Conservation (phyloP, 2,797 vertebrate genomes). For the Sphenopsis melanotis region DNA sequence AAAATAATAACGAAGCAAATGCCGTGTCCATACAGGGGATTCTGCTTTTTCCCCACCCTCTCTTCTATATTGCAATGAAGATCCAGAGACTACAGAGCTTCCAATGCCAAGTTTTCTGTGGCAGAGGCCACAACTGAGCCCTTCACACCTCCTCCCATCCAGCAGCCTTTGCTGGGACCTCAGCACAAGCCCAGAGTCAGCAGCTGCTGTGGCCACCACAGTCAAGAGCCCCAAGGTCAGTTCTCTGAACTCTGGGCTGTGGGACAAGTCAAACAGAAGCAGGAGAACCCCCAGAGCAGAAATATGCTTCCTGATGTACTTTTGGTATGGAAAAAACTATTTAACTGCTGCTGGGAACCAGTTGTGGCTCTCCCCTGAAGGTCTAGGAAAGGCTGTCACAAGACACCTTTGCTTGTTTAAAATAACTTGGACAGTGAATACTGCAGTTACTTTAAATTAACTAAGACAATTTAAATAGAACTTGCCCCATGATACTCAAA, state of each 20-base stretch:
- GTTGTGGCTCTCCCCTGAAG: neutral
- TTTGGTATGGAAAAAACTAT: neutral
- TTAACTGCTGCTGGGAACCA: neutral
- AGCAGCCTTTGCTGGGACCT: neutral
- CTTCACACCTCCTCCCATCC: neutral
- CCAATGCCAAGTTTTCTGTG: neutral
- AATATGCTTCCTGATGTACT: neutral
- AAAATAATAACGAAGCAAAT: neutral
- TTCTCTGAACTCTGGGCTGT: neutral
- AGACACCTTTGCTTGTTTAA: neutral
- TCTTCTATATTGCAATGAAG: neutral
- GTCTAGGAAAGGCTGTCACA: neutral
- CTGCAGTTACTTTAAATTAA: neutral
- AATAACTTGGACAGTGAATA: neutral
- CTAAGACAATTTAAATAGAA: neutral
- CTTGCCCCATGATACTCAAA: neutral
- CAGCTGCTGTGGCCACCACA: neutral
- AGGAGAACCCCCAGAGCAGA: neutral
- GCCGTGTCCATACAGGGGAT: neutral
- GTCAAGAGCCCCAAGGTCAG: neutral
- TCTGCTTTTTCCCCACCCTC: neutral
- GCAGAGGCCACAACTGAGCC: neutral
- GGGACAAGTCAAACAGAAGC: neutral
- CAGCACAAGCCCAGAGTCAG: neutral
- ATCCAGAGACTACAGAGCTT: neutral